A percentile compares a stretch with the other conserved stretches of the same genome.
Conservation (phyloP, 2,113 vertebrate genomes). For the Gymnogyps californianus region DNA sequence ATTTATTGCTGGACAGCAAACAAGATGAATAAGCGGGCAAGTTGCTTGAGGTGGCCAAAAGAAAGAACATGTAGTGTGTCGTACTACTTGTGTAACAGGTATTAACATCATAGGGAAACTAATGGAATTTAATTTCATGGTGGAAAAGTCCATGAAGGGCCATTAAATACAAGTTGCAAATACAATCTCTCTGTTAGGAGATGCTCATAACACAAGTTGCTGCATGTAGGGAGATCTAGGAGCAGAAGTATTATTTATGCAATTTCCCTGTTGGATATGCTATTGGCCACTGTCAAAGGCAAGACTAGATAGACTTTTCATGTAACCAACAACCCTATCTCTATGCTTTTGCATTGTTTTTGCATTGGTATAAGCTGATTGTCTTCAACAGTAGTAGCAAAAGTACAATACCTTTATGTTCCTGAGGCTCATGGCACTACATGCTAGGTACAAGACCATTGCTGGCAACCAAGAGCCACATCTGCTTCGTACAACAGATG, state of each 20-base stretch:
- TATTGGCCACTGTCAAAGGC: background rate
- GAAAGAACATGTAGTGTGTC: rapidly evolving
- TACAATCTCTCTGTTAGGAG: background rate
- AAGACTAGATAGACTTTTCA: background rate
- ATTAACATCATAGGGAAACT: background rate
- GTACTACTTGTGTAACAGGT: background rate
- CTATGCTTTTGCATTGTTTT: background rate
- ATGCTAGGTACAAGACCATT: background rate
- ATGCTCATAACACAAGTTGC: background rate
- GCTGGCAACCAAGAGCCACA: background rate
- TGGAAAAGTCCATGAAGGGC: background rate
- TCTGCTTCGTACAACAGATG: background rate
- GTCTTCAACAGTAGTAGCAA: background rate
- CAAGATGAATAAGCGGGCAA: background rate
- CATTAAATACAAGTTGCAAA: background rate
- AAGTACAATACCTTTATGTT: background rate
- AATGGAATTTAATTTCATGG: background rate
- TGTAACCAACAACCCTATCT: background rate
- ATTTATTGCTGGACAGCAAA: background rate
- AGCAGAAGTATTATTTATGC: rapidly evolving
- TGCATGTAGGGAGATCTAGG: background rate
- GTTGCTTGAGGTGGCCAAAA: background rate
- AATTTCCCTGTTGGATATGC: background rate
- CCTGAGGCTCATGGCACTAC: background rate
- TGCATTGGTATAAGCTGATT: background rate